These are phyloP conservation scores for Elegia similella DNA, from an alignment of 2,888 invertebrate species.

Conservation along the genomic window DNA sequence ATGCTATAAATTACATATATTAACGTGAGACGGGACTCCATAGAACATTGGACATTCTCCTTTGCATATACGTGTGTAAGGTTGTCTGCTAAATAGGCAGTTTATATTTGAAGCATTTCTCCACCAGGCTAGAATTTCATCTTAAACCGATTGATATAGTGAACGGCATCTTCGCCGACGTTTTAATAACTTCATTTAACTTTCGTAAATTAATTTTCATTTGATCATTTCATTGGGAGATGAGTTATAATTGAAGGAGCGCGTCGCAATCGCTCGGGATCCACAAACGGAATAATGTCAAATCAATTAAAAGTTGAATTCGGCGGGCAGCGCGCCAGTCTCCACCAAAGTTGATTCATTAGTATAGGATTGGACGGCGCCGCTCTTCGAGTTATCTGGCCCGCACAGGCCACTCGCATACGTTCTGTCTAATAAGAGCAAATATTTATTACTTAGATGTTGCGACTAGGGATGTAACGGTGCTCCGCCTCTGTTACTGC, in stretches of 20 bases:
- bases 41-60: too few relatives aligned
- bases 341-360: slow-evolving; percentile 67
- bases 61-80: neutral
- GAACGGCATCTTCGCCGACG: slow-evolving; percentile 44
- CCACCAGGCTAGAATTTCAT: slow-evolving; percentile 21
- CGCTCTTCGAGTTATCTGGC: slow-evolving; percentile 49
- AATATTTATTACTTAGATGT: slow-evolving; percentile 36
- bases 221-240: slow-evolving; percentile 72
- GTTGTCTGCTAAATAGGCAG: neutral
- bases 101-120: neutral
- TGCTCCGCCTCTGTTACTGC: too few relatives aligned
- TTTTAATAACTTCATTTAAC: slow-evolving; percentile 69
- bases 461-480: neutral
- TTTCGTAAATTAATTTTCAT: slow-evolving; percentile 74
- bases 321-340: slow-evolving; percentile 62
- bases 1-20: too few relatives aligned
- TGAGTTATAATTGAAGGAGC: slow-evolving; percentile 74
- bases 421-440: slow-evolving; percentile 43
- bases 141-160: slow-evolving; percentile 39
- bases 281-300: slow-evolving; percentile 76
- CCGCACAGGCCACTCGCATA: slow-evolving; percentile 44
- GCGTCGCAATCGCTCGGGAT: slow-evolving; percentile 59
- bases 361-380: slow-evolving; percentile 49
- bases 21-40: too few relatives aligned
- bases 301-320: slow-evolving; percentile 79